Conservation (phyloP, 2,797 vertebrate genomes). For the Falco concolor region DNA sequence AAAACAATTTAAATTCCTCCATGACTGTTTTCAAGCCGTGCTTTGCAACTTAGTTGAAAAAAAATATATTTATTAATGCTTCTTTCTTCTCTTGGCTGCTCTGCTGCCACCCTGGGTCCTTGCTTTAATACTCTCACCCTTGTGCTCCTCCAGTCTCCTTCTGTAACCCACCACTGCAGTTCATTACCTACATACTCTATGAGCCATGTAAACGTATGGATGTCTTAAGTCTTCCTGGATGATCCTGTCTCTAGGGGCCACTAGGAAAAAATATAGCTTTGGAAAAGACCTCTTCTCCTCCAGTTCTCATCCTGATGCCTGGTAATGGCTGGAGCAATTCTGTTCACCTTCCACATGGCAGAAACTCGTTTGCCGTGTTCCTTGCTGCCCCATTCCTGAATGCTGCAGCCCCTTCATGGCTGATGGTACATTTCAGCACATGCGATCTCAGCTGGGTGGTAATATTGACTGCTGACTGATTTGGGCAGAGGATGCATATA, state of each 20-base stretch:
- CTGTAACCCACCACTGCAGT: neutral
- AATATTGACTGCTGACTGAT: neutral
- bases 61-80: neutral
- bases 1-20: neutral
- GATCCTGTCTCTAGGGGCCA: neutral
- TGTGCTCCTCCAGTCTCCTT: neutral
- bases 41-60: neutral
- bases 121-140: neutral
- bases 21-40: neutral
- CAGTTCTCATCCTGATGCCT: neutral
- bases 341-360: neutral
- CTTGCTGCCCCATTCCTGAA: rapidly evolving
- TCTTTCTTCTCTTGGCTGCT: neutral
- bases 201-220: neutral
- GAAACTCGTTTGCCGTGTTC: neutral
- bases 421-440: neutral
- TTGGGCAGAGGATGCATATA: neutral
- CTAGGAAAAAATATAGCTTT: rapidly evolving
- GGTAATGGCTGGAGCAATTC: neutral
- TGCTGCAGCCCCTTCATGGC: neutral
- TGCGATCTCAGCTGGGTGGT: neutral
- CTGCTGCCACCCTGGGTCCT: neutral
- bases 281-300: neutral
- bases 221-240: neutral
- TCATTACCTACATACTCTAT: neutral